These are phyloP conservation scores for Anguilla obscura DNA, from an alignment of 2,797 vertebrate species.

Conservation along the genomic window DNA sequence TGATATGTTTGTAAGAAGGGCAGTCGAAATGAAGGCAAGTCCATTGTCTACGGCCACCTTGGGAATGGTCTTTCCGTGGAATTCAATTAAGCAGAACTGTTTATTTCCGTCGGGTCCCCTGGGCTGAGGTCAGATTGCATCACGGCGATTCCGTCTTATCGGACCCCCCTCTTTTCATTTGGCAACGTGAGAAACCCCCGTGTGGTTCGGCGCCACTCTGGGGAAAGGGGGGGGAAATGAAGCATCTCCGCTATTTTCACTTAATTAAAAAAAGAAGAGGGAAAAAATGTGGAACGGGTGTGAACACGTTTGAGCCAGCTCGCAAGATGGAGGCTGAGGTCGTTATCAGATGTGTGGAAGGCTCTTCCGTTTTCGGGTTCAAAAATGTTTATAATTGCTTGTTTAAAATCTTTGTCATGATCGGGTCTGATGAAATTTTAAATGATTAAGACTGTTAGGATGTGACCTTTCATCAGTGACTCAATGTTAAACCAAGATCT, in stretches of 20 bases:
- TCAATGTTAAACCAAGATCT: not conserved
- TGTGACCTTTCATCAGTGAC: not conserved
- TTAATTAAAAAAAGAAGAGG: not conserved
- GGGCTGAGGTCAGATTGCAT: constrained; percentile 42
- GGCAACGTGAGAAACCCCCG: not conserved
- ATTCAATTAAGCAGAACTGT: constrained; percentile 56
- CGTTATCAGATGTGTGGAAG: not conserved
- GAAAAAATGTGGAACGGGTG: not conserved
- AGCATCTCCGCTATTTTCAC: constrained; percentile 4
- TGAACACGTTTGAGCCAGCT: not conserved
- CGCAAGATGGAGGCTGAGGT: not conserved
- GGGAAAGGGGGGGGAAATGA: not conserved
- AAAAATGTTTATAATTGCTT: not conserved
- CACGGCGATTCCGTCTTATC: constrained; percentile 37
- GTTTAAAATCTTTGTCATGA: not conserved
- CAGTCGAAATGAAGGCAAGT: constrained; percentile 33
- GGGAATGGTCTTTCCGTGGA: constrained; percentile 46
- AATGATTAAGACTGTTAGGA: not conserved
- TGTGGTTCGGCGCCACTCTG: not conserved
- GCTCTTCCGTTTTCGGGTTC: not conserved
- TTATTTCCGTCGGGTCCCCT: constrained; percentile 49
- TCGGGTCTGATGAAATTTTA: not conserved
- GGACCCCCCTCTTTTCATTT: constrained; percentile 42
- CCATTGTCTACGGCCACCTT: constrained; percentile 41
- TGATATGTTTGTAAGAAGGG: constrained; percentile 43